Base-by-base conservation (phyloP, 2,888 invertebrate species). In the Agriopis marginaria region DNA sequence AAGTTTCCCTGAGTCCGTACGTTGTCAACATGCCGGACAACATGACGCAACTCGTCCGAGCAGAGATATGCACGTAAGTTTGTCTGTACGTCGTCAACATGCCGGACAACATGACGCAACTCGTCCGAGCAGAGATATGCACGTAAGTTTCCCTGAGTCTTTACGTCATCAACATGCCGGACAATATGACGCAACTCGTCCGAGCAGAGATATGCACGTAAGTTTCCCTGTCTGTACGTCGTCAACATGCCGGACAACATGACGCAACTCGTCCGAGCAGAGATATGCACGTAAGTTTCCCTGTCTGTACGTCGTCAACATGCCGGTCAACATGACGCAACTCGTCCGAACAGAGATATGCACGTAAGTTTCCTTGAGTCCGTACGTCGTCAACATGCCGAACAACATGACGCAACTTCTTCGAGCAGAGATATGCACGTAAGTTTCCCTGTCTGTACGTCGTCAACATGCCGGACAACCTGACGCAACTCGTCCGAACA, bases 371-470 rank as follows among this genome's bases (percentile, higher is more conserved):
- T n/a, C n/a, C n/a, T n/a, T n/a, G n/a, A n/a, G n/a, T n/a, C n/a
- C n/a, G 95, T 98, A 97, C 89, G 96, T 98, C 64, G 98, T 98
- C 71, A 98, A 98, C 87, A 95, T 97, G 94, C 95, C 96, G 12
- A 96, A 96, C 69, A 95, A 96, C 75, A 95, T 96, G 89, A 96
- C 97, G 51, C 98, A 98, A 88, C 95, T 97, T 66, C 98, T 98
- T 42, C 96, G 96, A 78, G 97, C 97, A 63, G 98, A 98, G 93
- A 95, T 96, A 54, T 98, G 98, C 95, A 94, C 95, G 97, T 98
- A 93, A 96, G 97, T 32, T 32, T 32, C 32, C 32, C 3, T 3
- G 32, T 32, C 32, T 4, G 95, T 98, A 97, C 89, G 96, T 98
- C 64, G 98, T 98, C 71, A 98, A 98, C 87, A 95, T 97, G 94